phyloP scores from a whole-genome alignment of 1,140 invertebrate genomes.

The Psix sp. region DNA sequence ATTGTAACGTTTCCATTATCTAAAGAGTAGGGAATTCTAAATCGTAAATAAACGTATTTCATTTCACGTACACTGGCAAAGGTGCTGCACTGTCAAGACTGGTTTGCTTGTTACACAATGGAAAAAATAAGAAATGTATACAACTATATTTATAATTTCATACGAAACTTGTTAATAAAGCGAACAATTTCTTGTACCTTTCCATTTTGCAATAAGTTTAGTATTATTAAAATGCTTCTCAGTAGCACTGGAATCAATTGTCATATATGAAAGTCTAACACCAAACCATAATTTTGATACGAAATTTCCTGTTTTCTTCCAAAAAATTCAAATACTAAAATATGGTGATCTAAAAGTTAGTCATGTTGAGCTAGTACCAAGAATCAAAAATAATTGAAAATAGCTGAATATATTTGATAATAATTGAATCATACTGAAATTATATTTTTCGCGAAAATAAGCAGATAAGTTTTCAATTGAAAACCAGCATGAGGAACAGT shows the following conservation, averaged over 20 bases:
- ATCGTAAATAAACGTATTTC: constrained; percentile 26
- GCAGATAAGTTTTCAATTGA: too few relatives aligned
- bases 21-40: constrained; percentile 9
- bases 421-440: constrained; percentile 33
- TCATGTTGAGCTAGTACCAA: constrained; percentile 9
- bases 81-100: constrained; percentile 46
- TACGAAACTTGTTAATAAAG: constrained; percentile 4
- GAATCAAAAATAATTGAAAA: too few relatives aligned
- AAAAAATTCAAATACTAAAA: constrained; percentile 11
- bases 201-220: constrained; percentile 53
- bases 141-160: constrained; percentile 7
- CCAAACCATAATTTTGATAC: constrained; percentile 37
- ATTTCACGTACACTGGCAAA: constrained; percentile 16
- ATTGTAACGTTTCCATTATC: too few relatives aligned
- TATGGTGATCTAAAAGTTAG: not conserved
- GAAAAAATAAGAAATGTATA: constrained; percentile 47
- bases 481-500: too few relatives aligned
- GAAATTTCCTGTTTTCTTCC: constrained; percentile 24
- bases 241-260: constrained; percentile 22
- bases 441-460: constrained; percentile 39
- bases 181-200: constrained; percentile 30
- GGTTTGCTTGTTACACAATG: constrained; percentile 43
- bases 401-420: constrained; percentile 46
- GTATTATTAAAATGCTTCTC: constrained; percentile 44
- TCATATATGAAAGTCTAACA: constrained; percentile 45